Percentiles rank a stretch among this genome's conserved stretches.
phyloP scores from a whole-genome alignment of 2,888 invertebrate genomes.

The Epirrhoe alternata region DNA sequence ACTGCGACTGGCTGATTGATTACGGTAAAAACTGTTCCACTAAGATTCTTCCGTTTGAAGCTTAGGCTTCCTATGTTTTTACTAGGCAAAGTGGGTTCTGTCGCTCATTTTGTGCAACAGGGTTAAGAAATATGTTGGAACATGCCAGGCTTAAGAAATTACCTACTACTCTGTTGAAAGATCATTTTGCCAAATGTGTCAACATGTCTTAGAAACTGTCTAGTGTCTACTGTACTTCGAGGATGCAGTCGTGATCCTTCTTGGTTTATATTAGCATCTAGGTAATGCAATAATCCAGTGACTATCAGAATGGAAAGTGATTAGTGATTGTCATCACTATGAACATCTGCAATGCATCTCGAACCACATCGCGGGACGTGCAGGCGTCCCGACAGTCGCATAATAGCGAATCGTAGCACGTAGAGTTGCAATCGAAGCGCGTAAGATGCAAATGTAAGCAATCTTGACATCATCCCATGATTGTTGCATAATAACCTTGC shows the following conservation, averaged over 20 bases:
- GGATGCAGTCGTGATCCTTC: too few species aligned
- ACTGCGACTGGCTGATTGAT: constrained; percentile 21
- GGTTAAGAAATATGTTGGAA: too few species aligned
- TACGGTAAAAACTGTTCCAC: constrained; percentile 21
- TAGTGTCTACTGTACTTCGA: background rate
- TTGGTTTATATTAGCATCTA: background rate
- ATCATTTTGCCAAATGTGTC: too few species aligned
- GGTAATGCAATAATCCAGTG: background rate
- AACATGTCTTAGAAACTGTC: too few species aligned
- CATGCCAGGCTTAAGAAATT: too few species aligned
- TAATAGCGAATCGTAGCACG: constrained; percentile 8
- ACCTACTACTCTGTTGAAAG: too few species aligned
- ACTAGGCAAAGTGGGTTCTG: background rate
- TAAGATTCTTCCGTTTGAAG: background rate
- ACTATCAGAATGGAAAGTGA: background rate
- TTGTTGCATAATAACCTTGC: background rate
- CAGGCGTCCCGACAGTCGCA: background rate
- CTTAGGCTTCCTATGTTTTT: background rate
- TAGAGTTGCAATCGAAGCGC: background rate
- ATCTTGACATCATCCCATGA: background rate
- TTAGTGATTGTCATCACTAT: background rate
- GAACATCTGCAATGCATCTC: background rate
- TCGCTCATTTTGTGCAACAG: too few species aligned
- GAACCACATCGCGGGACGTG: constrained; percentile 1
- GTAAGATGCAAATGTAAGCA: constrained; percentile 2